Evolutionary conservation across 2,113 vertebrate species (phyloP), one percentile per base, ranked within the genome.

Genomic region (Alexandromys fortis): DNA sequence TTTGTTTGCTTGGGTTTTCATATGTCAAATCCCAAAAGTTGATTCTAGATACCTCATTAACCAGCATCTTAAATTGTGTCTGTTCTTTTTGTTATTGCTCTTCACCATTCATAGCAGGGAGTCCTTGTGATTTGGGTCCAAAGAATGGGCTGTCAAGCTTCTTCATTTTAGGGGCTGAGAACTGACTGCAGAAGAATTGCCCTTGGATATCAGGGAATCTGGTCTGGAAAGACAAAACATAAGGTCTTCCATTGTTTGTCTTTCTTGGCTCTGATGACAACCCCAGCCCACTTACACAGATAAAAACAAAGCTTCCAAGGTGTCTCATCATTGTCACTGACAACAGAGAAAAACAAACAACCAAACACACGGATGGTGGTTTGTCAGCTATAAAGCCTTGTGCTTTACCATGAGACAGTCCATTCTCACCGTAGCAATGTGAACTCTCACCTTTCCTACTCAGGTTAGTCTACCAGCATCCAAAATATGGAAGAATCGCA

Each of bases 241-340:
- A 38, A 87, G 1, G 4, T 30, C 33, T 72, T 49, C 21, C 42
- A 65, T 63, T 58, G 26, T 81, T 94, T 88, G 70, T 79, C 0
- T 68, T 75, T 75, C 63, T 92, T 83, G 21, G 55, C 33, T 95
- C 65, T 92, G 49, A 83, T 87, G 24, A 70, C 67, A 89, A 76
- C 52, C 35, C 89, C 61, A 70, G 22, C 92, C 61, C 70, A 22
- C 82, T 83, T 93, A 52, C 2, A 7, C 81, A 93, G 52, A 92
- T 73, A 58, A 58, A 82, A 96, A 68, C 35, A n/a, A 26, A 86
- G 72, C 28, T 75, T 95, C 26, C 88, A 67, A 7, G 17, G 72
- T 72, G 5, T 24, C 49, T 88, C 81, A 38, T 11, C 35, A 42
- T 58, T 75, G 42, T 82, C 13, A 47, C 22, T 42, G 38, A 70